These are phyloP conservation scores for Drosophila varians DNA, from an alignment of 1,140 invertebrate genomes.

Conservation along the genomic window DNA sequence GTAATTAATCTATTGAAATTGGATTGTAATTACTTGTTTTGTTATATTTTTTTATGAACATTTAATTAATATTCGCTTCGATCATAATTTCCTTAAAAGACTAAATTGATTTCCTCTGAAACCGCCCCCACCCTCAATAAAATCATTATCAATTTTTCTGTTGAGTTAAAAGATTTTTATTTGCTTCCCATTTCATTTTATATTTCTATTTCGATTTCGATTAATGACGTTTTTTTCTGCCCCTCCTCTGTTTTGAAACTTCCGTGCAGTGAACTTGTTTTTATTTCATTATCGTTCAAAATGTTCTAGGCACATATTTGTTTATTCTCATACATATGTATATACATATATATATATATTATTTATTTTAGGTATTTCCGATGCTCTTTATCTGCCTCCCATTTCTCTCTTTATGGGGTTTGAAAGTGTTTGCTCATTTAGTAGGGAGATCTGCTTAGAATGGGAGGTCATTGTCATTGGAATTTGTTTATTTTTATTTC, in stretches of 20 bases:
- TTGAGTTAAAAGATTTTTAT: constrained; percentile 34
- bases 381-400: constrained; percentile 14
- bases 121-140: background rate
- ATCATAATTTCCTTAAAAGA: constrained; percentile 28
- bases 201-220: constrained; percentile 47
- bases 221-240: constrained; percentile 31
- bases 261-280: constrained; percentile 74
- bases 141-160: constrained; percentile 30
- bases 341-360: constrained; percentile 31
- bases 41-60: too few species aligned
- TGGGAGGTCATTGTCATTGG: constrained; percentile 75
- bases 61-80: too few species aligned
- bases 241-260: constrained; percentile 57
- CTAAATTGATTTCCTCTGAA: too few species aligned
- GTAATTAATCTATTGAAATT: too few species aligned
- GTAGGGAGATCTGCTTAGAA: constrained; percentile 51
- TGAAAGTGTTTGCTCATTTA: constrained; percentile 68
- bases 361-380: constrained; percentile 39
- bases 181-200: constrained; percentile 33
- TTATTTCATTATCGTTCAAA: constrained; percentile 70
- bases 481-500: constrained; percentile 46
- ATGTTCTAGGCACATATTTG: constrained; percentile 43
- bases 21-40: too few species aligned
- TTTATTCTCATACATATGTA: constrained; percentile 34
- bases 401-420: constrained; percentile 18